Evolutionary conservation across 2,888 invertebrate genomes (phyloP), one percentile per base, ranked within the genome.

Genomic region (Drosophila dives): DNA sequence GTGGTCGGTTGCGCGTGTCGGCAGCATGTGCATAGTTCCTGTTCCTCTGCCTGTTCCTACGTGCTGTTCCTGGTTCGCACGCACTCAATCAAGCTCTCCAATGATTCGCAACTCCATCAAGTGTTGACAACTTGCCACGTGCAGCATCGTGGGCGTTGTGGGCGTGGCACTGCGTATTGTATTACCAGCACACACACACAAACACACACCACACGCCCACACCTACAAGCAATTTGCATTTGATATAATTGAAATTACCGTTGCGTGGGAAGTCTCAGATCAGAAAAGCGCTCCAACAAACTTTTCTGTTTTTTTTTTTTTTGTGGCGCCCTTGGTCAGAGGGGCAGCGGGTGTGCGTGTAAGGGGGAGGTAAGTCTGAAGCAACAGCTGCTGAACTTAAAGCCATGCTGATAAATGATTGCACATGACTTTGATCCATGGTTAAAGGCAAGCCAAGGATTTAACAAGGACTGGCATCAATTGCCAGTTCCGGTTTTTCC

Each of bases 61-160:
- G 60, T 55, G 61, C 36, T 63, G 53, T 36, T 50, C 40, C 58
- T 48, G 61, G 54, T 75, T 78, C 77, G 61, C 77, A 78, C 75
- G 75, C 79, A 79, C 77, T 78, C 79, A 75, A 78, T 78, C 79
- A 78, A 63, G 75, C 26, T 45, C 61, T 40, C 23, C 54, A 34
- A 58, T 32, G 64, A 60, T 62, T 64, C 8, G 56, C 72, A 73
- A 64, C 78, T 73, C 75, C 82, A 77, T 83, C 81, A 89, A 87
- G 91, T 91, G 91, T 82, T 91, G 85, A 89, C 81, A 83, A 72
- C 80, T 42, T 34, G 77, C 73, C 81, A 81, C 78, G 80, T 79
- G 86, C 74, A 53, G 59, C 55, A 23, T 26, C 23, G 66, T 72
- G 58, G 56, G 56, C 56, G 66, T 49, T 36, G 40, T 61, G 56